Base-by-base conservation (phyloP, 2,888 invertebrate species). In the Brachypterus glaber region DNA sequence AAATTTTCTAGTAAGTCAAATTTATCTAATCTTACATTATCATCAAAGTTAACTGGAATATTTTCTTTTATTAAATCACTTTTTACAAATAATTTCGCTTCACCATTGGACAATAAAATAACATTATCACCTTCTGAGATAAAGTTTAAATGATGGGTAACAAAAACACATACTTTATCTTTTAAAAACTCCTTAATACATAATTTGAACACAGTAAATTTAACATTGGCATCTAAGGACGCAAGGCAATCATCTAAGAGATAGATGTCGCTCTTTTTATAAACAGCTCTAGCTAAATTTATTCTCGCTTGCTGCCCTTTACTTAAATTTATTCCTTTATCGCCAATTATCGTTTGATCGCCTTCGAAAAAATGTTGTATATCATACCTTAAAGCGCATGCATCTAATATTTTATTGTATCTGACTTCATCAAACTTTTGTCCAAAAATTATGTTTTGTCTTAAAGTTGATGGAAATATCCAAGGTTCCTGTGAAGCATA, bases 251-350 rank as follows among this genome's bases (percentile, higher is more conserved):
- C 87, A 51, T 88, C 86, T 21, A 87, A 62, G 17, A 87, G 64
- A 53, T 85, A 87, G 17, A 87, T 71, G 48, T 87, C 84, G 1
- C 83, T 82, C 47, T 82, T 74, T 50, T 74, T 75, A 55, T 86
- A 87, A 30, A 86, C 65, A 1, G 82, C 77, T 54, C 86, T 69
- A 0, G 83, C 85, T 32, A 90, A 66, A 60, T 82, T 84, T 17
- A 90, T 75, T 45, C 89, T 46, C 4, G 87, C 85, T 59, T 78
- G 77, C 64, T 89, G 89, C 7, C 88, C 88, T n/a, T 87, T 87
- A 25, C 85, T 86, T 9, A 90, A 64, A 16, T 81, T 79, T 1
- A 81, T 74, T 4, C 89, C 89, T 33, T 82, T 71, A 53, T 90
- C 88, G 3, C 87, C 87, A 1, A 89, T 81, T 36, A 83, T 61